phyloP scores from a whole-genome alignment of 2,113 vertebrate species.

The Dolichallabes microphthalmus region DNA sequence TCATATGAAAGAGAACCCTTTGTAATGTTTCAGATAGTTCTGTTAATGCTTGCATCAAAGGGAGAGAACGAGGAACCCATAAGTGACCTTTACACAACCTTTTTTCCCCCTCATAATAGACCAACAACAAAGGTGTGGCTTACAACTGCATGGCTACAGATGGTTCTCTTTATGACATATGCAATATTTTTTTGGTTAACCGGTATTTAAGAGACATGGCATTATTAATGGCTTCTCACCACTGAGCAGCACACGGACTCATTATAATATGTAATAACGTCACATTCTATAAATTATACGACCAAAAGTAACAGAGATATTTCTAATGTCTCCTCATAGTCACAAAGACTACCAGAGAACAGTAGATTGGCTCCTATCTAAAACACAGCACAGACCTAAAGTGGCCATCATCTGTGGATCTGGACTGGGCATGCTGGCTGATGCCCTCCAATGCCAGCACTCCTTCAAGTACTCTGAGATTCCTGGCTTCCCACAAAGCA shows the following conservation, averaged over 20 bases:
- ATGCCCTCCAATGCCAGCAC: slow-evolving; percentile 69
- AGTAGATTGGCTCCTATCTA: slow-evolving; percentile 75
- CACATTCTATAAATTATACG: background rate
- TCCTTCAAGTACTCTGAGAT: slow-evolving; percentile 74
- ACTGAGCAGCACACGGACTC: background rate
- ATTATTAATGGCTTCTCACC: background rate
- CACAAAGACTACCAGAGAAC: slow-evolving; percentile 76
- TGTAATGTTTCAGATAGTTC: background rate
- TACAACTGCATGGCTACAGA: background rate
- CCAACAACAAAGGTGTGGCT: background rate
- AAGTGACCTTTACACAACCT: too few species aligned
- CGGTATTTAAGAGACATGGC: background rate
- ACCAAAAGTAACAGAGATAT: background rate
- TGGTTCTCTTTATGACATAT: background rate
- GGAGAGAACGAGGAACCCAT: too few species aligned
- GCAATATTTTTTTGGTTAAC: background rate
- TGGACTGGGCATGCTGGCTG: slow-evolving; percentile 76
- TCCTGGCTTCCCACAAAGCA: slow-evolving; percentile 80
- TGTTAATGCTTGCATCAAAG: background rate
- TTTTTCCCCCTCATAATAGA: too few species aligned
- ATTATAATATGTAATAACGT: background rate
- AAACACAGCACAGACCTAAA: slow-evolving; percentile 72
- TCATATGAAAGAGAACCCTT: background rate
- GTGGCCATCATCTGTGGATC: slow-evolving; percentile 81
- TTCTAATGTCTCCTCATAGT: slow-evolving; percentile 53